Conservation (phyloP, 2,797 vertebrate species). For the Rhinella marina region DNA sequence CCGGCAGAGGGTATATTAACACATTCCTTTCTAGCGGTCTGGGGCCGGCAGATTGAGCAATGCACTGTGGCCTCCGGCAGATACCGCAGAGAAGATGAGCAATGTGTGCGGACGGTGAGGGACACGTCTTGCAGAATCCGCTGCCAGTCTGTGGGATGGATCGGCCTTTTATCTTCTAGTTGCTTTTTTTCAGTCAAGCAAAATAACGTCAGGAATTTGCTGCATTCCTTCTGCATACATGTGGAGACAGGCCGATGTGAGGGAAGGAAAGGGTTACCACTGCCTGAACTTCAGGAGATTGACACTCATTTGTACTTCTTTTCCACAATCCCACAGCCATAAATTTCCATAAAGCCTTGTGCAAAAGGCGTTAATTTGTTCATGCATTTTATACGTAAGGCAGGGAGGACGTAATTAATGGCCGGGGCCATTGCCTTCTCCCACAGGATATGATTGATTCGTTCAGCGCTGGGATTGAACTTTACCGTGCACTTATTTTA, state of each 20-base stretch:
- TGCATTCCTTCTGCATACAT: not conserved
- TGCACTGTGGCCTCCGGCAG: not conserved
- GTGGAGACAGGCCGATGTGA: not conserved
- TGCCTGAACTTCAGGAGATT: not conserved
- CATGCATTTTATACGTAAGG: not conserved
- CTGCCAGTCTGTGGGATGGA: not conserved
- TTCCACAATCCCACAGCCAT: not conserved
- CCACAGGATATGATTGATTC: not conserved
- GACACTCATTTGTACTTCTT: not conserved
- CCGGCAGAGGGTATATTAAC: constrained; percentile 28
- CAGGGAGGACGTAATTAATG: too few relatives aligned
- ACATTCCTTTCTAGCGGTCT: constrained; percentile 40
- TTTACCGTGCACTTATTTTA: not conserved
- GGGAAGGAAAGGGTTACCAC: constrained; percentile 29
- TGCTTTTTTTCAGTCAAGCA: not conserved
- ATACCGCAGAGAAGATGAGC: not conserved
- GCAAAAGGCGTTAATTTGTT: not conserved
- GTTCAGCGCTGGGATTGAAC: not conserved
- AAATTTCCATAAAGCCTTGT: not conserved
- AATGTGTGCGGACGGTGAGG: not conserved
- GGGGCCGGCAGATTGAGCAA: not conserved
- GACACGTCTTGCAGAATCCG: not conserved
- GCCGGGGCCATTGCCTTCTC: not conserved
- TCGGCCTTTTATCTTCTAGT: constrained; percentile 11
- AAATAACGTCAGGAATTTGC: constrained; percentile 27